Conservation (phyloP, 1,140 invertebrate species). For the Heliothis subflexa region DNA sequence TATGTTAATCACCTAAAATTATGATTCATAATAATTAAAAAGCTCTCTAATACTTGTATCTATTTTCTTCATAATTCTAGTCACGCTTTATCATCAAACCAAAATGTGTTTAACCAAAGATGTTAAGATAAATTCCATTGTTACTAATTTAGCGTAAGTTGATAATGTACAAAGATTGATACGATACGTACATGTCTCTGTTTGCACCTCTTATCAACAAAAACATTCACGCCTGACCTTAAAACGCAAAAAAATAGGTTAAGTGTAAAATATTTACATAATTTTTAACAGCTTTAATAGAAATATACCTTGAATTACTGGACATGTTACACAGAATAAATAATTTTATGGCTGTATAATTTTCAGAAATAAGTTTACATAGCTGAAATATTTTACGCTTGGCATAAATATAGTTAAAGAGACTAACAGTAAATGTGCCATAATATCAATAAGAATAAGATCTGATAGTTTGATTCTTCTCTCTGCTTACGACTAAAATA, state of each 20-base stretch:
- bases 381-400: too few species aligned
- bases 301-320: slow-evolving; percentile 1
- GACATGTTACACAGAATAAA: neutral
- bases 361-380: too few species aligned
- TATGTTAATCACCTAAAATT: neutral
- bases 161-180: slow-evolving; percentile 41
- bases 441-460: neutral
- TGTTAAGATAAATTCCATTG: slow-evolving; percentile 12
- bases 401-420: too few species aligned
- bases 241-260: slow-evolving; percentile 44
- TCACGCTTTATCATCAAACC: slow-evolving; percentile 2
- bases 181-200: slow-evolving; percentile 40
- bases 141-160: slow-evolving; percentile 26
- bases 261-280: slow-evolving; percentile 30
- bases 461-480: neutral
- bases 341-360: too few species aligned
- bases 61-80: neutral
- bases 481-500: slow-evolving; percentile 1
- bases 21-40: neutral
- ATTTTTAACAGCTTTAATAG: slow-evolving; percentile 3
- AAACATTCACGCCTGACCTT: slow-evolving; percentile 51
- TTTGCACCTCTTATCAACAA: slow-evolving; percentile 49
- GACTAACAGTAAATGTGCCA: neutral
- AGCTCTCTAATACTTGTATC: neutral
- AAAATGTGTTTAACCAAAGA: slow-evolving; percentile 15